These are phyloP conservation scores for Xyrauchen texanus DNA, from an alignment of 2,113 vertebrate species.

Conservation along the genomic window DNA sequence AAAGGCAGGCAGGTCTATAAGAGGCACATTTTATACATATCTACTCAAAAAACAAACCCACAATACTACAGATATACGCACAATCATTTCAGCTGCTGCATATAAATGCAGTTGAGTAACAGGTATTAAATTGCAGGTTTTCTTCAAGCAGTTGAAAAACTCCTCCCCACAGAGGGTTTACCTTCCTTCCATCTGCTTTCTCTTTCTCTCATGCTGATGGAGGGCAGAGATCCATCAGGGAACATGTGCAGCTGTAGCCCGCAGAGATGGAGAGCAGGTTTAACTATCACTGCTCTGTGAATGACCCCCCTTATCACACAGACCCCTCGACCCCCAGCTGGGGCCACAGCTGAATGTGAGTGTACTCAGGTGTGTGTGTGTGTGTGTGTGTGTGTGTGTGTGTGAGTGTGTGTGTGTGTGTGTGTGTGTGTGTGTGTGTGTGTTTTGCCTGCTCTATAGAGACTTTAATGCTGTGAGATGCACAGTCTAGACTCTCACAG, in stretches of 20 bases:
- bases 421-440: too few relatives aligned
- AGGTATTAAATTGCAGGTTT: constrained; percentile 29
- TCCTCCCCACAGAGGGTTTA: neutral
- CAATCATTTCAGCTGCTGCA: neutral
- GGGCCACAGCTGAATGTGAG: neutral
- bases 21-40: too few relatives aligned
- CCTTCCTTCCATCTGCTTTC: neutral
- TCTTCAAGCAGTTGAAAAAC: constrained; percentile 15
- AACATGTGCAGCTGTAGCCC: constrained; percentile 8
- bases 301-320: constrained; percentile 4
- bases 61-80: neutral
- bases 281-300: neutral
- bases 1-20: too few relatives aligned
- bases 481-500: too few relatives aligned
- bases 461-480: too few relatives aligned
- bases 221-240: neutral
- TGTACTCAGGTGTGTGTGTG: too few relatives aligned
- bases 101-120: constrained; percentile 1
- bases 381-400: too few relatives aligned
- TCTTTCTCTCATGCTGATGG: neutral
- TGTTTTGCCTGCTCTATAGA: too few relatives aligned
- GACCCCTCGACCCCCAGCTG: neutral
- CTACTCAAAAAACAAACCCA: too few relatives aligned
- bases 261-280: constrained; percentile 25
- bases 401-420: too few relatives aligned